These are phyloP conservation scores for Diarsia brunnea DNA, from an alignment of 2,888 invertebrate species.

Conservation along the genomic window DNA sequence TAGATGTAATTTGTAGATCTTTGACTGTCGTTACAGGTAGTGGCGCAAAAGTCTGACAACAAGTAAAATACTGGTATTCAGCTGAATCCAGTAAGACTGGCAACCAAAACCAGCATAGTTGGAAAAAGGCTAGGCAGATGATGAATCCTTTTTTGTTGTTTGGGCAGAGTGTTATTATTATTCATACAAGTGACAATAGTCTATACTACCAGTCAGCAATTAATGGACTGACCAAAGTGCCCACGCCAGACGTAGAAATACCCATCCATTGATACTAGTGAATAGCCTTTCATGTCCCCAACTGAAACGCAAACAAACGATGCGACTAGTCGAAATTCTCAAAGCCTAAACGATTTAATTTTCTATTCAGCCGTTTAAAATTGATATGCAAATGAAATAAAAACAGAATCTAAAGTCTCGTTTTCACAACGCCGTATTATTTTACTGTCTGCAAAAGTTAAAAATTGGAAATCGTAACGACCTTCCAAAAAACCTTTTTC, in stretches of 20 bases:
- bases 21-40: too few relatives aligned
- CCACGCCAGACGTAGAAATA: background rate
- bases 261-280: too few relatives aligned
- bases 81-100: too few relatives aligned
- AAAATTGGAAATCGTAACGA: conserved; percentile 23
- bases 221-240: background rate
- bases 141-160: background rate
- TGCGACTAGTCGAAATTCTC: conserved; percentile 17
- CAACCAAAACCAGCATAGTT: too few relatives aligned
- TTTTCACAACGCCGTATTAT: conserved; percentile 40
- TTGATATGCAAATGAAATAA: conserved; percentile 37
- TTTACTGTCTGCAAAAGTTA: conserved; percentile 35
- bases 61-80: too few relatives aligned
- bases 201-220: background rate
- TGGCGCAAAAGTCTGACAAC: too few relatives aligned
- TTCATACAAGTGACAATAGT: background rate
- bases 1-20: too few relatives aligned
- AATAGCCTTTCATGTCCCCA: background rate
- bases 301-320: conserved; percentile 9
- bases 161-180: background rate
- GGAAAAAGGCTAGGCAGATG: too few relatives aligned
- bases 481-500: conserved; percentile 27
- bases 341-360: conserved; percentile 8
- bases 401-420: conserved; percentile 29
- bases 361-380: conserved; percentile 19